Percentiles rank a stretch among this genome's conserved stretches.
Conservation (phyloP, 2,888 invertebrate genomes). For the Listrodromus nycthemerus region DNA sequence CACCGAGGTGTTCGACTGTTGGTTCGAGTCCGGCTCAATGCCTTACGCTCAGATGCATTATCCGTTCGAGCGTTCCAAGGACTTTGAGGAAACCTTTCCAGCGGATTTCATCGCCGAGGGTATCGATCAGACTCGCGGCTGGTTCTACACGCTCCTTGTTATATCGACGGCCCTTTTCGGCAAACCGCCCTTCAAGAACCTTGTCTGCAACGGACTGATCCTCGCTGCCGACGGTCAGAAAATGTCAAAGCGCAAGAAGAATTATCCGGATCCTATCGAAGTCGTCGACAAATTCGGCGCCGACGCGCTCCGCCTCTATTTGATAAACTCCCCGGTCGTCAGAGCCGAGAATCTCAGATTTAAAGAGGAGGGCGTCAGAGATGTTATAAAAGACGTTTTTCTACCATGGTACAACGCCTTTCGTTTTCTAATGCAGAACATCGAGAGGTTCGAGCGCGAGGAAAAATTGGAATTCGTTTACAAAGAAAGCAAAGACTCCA, state of each 20-base stretch:
- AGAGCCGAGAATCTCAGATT: slow-evolving; percentile 98
- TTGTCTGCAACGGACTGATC: slow-evolving; percentile 98
- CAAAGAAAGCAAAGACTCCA: slow-evolving; percentile 76
- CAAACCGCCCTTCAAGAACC: slow-evolving; percentile 98
- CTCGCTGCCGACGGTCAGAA: slow-evolving; percentile 99
- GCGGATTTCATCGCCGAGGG: slow-evolving; percentile 99
- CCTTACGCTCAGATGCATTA: slow-evolving; percentile 98
- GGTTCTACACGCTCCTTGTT: slow-evolving; percentile 99
- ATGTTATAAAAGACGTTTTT: slow-evolving; percentile 98
- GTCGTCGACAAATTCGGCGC: slow-evolving; percentile 97
- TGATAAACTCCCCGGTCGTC: slow-evolving; percentile 99
- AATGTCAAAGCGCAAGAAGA: slow-evolving; percentile 99
- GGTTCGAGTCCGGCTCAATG: slow-evolving; percentile 99
- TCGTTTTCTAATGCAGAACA: slow-evolving; percentile 97
- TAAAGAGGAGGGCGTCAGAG: slow-evolving; percentile 98
- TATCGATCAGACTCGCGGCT: slow-evolving; percentile 98
- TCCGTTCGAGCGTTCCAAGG: slow-evolving; percentile 96
- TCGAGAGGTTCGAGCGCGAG: slow-evolving; percentile 92
- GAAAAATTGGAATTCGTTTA: slow-evolving; percentile 85
- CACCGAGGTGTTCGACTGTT: slow-evolving; percentile 99
- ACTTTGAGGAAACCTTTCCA: slow-evolving; percentile 96
- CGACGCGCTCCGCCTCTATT: slow-evolving; percentile 97
- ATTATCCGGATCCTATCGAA: slow-evolving; percentile 98
- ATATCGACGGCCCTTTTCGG: slow-evolving; percentile 98
- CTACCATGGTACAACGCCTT: slow-evolving; percentile 98